Conservation (phyloP, 2,888 invertebrate genomes). For the Callyntrura sp. region DNA sequence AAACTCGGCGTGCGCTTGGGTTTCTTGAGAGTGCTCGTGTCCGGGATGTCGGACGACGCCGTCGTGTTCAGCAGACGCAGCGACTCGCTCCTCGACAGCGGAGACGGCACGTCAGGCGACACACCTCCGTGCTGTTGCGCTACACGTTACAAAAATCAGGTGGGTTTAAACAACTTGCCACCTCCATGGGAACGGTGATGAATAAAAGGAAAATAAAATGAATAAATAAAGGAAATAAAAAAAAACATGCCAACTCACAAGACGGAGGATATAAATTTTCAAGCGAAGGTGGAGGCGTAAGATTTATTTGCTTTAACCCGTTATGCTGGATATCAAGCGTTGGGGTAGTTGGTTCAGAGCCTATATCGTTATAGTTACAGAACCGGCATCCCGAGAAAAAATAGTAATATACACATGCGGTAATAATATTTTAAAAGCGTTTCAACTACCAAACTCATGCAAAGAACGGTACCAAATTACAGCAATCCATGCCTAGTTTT, state of each 20-base stretch:
- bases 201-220: too few relatives aligned
- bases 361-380: constrained; percentile 25
- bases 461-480: too few relatives aligned
- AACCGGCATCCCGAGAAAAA: neutral
- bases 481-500: too few relatives aligned
- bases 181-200: too few relatives aligned
- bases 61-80: constrained; percentile 51
- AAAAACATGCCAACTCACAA: constrained; percentile 46
- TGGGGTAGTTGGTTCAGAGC: constrained; percentile 62
- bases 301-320: constrained; percentile 8
- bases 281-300: constrained; percentile 63
- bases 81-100: constrained; percentile 48
- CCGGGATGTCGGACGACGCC: neutral
- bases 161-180: neutral
- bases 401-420: too few relatives aligned
- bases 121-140: constrained; percentile 27
- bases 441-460: too few relatives aligned
- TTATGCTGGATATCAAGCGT: neutral
- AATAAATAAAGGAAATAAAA: constrained; percentile 10
- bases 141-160: neutral
- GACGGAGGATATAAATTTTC: constrained; percentile 46
- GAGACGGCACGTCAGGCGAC: neutral
- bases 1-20: constrained; percentile 97
- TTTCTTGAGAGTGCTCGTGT: constrained; percentile 89
- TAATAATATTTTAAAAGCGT: too few relatives aligned